Base-by-base conservation (phyloP, 2,888 invertebrate genomes). In the Erebia aethiops region DNA sequence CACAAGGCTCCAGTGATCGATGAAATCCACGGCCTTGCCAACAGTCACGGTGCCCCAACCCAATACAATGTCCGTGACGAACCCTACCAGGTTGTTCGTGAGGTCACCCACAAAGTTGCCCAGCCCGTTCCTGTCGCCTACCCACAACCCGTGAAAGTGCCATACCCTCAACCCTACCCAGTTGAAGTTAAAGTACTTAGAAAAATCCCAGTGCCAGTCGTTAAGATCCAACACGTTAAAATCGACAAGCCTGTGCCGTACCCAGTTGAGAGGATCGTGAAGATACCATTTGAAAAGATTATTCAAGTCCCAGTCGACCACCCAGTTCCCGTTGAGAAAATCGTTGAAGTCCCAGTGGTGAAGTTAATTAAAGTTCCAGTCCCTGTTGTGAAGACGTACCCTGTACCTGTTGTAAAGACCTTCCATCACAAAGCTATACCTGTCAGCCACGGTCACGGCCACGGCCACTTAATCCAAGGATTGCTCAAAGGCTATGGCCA, bases 211-310 rank as follows among this genome's bases (percentile, higher is more conserved):
- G 90, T 95, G 2, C 94, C 95, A 2, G 90, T 95, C 0, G 93
- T 95, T 9, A 90, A 94, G 78, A 94, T 93, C 63, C 94, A 94
- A 74, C 93, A 94, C 5, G 93, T 94, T 21, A 86, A 93, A 68
- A 87, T 95, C 14, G 95, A 95, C 80, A 95, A 90, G 76, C 94
- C 94, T 46, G 94, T 95, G 43, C 95, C 95, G 1, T 94, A 94
- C 80, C 90, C 94, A 16, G 95, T 95, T 13, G 94, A 94, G 79
- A 95, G 94, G 81, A 94, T 95, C 73, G 94, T 95, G 71, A 93
- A 94, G 71, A 89, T 95, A 11, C 95, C 94, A 62, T 90, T 94
- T 3, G 95, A 95, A 80, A 94, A 86, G 80, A 91, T 94, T 54
- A 94, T 95, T 11, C 84, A 94, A 18, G 92, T 95, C 0, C 91